phyloP scores from a whole-genome alignment of 2,888 invertebrate genomes.

The Tetanocera ferruginea region DNA sequence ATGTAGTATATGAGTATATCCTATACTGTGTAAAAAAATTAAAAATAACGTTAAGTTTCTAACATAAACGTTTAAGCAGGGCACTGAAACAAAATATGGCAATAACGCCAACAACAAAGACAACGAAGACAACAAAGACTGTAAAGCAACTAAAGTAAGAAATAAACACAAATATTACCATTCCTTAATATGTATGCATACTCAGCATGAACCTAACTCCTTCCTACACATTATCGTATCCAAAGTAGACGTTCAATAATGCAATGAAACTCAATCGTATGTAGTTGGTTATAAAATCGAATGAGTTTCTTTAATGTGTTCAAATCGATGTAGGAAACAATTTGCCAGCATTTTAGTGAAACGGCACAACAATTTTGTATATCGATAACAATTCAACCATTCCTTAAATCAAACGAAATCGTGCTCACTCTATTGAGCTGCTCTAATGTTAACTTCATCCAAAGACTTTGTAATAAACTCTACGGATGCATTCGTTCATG shows the following conservation, averaged over 20 bases:
- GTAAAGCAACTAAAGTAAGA: not conserved
- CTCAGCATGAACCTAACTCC: not conserved
- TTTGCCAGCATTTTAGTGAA: constrained; percentile 66
- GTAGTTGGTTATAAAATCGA: constrained; percentile 68
- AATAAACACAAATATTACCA: not conserved
- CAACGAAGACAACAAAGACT: not conserved
- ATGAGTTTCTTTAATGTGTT: constrained; percentile 69
- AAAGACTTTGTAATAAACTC: too few relatives aligned
- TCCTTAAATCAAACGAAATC: too few relatives aligned
- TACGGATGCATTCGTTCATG: too few relatives aligned
- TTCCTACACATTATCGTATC: not conserved
- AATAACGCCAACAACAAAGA: not conserved
- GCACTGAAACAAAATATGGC: not conserved
- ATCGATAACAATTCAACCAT: too few relatives aligned
- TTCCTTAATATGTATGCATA: not conserved
- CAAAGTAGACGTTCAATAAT: not conserved
- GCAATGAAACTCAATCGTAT: constrained; percentile 47
- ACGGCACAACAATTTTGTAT: too few relatives aligned
- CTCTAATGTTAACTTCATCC: too few relatives aligned
- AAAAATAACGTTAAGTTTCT: too few relatives aligned
- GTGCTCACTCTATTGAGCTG: too few relatives aligned
- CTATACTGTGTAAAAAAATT: too few relatives aligned
- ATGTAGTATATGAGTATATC: too few relatives aligned
- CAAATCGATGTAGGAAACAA: constrained; percentile 69
- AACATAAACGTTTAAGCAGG: too few relatives aligned